Evolutionary conservation across 2,113 vertebrate species (phyloP).

Genomic region (Axis porcinus): DNA sequence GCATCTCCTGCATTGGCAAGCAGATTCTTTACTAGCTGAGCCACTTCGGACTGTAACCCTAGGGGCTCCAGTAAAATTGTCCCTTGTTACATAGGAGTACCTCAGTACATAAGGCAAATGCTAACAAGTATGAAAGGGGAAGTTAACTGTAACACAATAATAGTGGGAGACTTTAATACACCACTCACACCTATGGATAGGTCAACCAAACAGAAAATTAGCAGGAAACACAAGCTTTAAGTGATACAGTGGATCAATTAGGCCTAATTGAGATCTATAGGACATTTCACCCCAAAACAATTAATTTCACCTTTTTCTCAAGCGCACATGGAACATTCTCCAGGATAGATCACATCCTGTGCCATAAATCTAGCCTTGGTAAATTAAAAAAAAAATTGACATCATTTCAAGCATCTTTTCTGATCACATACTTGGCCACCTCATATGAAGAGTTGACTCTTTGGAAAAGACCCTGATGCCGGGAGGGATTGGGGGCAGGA

Average conservation of each 20-base stretch:
- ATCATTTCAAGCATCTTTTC: neutral
- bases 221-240: neutral
- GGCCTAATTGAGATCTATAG: neutral
- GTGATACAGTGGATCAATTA: neutral
- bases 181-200: neutral
- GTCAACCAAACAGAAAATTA: neutral
- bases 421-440: neutral
- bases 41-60: neutral
- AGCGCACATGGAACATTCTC: neutral
- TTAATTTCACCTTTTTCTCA: neutral
- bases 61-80: neutral
- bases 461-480: too few relatives aligned
- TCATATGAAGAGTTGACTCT: too few relatives aligned
- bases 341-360: neutral
- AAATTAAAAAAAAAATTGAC: neutral
- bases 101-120: neutral
- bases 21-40: neutral
- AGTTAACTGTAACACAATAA: neutral
- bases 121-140: neutral
- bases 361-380: neutral
- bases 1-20: neutral
- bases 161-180: neutral
- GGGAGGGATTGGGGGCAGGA: too few relatives aligned
- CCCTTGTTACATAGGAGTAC: neutral
- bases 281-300: neutral